phyloP scores from a whole-genome alignment of 2,888 invertebrate species.

The Argynnis bischoffii region DNA sequence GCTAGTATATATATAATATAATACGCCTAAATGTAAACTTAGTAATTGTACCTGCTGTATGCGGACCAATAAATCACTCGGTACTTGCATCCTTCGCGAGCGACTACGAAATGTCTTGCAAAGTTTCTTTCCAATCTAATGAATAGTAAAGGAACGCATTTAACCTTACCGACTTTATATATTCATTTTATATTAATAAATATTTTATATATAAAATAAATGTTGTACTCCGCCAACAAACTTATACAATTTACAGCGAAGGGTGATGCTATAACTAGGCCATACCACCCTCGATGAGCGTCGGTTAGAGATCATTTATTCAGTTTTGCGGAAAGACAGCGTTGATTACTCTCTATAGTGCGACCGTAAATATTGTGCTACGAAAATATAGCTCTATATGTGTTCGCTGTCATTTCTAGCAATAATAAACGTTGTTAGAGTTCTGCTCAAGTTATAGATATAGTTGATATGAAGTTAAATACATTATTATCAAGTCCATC shows the following conservation, averaged over 20 bases:
- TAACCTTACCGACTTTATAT: no score
- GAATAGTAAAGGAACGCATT: no score
- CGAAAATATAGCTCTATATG: conserved; percentile 30
- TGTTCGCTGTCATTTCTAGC: conserved; percentile 31
- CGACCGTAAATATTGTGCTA: conserved; percentile 33
- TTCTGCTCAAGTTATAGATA: not conserved
- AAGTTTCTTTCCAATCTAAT: no score
- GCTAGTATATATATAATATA: no score
- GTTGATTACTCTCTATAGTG: conserved; percentile 35
- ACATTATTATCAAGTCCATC: not conserved
- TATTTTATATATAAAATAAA: not conserved
- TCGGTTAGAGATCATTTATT: conserved; percentile 36
- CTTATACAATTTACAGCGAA: not conserved
- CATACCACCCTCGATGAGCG: conserved; percentile 11
- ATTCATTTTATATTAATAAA: no score
- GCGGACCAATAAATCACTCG: no score
- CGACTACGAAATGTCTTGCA: no score
- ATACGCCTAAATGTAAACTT: no score
- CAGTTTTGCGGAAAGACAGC: conserved; percentile 31
- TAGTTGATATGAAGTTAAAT: not conserved
- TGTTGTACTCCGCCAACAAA: not conserved
- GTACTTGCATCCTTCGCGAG: no score
- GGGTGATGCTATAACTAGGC: conserved; percentile 9
- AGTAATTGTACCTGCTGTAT: no score
- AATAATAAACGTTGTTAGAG: conserved; percentile 33